A percentile compares a stretch with the other conserved stretches of the same genome.
These are phyloP conservation scores for Microctenopoma steveboyesi DNA, from an alignment of 2,797 vertebrate species.

Conservation along the genomic window DNA sequence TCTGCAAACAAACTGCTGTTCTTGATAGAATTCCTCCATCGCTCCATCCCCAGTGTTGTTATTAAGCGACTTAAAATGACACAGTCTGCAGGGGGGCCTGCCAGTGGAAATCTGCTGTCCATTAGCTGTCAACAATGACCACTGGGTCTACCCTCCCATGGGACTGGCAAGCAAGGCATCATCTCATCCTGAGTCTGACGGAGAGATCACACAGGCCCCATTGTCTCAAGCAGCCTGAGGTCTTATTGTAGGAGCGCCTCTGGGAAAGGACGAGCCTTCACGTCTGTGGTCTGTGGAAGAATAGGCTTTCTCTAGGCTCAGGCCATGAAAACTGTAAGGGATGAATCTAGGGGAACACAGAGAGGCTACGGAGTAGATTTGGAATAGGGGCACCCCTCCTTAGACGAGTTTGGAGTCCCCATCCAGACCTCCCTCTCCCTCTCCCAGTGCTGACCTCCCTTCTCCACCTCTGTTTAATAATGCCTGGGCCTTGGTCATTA, in stretches of 20 bases:
- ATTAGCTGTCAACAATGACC: slow-evolving; percentile 81
- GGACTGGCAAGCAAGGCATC: slow-evolving; percentile 76
- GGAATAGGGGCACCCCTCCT: slow-evolving; percentile 78
- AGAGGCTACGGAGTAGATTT: slow-evolving; percentile 88
- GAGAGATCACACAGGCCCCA: slow-evolving; percentile 76
- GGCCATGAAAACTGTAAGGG: slow-evolving; percentile 87
- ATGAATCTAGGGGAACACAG: slow-evolving; percentile 87
- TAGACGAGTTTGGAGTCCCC: slow-evolving; percentile 86
- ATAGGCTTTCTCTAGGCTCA: slow-evolving; percentile 87
- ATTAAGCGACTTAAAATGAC: slow-evolving; percentile 70
- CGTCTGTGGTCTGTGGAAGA: slow-evolving; percentile 62
- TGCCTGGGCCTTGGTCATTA: slow-evolving; percentile 93
- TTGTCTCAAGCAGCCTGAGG: slow-evolving; percentile 75
- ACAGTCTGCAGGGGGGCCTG: slow-evolving; percentile 68
- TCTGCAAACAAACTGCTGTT: slow-evolving; percentile 73
- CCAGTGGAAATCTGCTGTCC: slow-evolving; percentile 78
- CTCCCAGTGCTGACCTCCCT: slow-evolving; percentile 92
- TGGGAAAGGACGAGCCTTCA: slow-evolving; percentile 81
- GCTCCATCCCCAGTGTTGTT: slow-evolving; percentile 53
- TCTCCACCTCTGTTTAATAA: slow-evolving; percentile 92
- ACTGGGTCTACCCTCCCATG: slow-evolving; percentile 70
- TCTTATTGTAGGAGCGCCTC: slow-evolving; percentile 76
- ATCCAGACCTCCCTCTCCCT: slow-evolving; percentile 79
- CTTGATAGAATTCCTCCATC: slow-evolving; percentile 61
- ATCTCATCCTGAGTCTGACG: slow-evolving; percentile 76